A percentile compares a stretch with the other conserved stretches of the same genome.
Evolutionary conservation across 2,797 vertebrate genomes (phyloP).

Genomic region (Tapirus indicus): DNA sequence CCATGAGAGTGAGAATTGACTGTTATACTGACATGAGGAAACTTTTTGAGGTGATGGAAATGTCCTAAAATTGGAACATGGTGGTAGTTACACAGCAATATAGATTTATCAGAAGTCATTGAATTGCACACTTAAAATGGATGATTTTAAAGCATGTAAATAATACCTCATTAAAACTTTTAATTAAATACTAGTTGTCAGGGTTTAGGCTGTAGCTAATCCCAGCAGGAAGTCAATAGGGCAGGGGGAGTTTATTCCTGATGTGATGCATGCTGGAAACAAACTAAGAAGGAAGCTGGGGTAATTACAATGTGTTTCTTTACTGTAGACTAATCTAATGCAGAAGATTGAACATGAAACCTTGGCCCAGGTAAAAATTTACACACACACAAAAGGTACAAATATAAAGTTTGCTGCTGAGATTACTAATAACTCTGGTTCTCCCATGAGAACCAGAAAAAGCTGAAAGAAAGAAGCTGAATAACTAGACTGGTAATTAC

Average conservation of each 20-base stretch:
- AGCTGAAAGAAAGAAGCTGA: neutral
- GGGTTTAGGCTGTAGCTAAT: neutral
- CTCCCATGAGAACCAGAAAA: no score
- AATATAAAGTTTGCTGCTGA: neutral
- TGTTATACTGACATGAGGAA: neutral
- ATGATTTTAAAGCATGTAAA: neutral
- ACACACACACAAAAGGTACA: neutral
- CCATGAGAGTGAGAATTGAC: neutral
- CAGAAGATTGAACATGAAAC: neutral
- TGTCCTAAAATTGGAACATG: neutral
- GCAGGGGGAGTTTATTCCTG: neutral
- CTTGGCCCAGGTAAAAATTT: neutral
- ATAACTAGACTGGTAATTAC: neutral
- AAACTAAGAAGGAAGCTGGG: neutral
- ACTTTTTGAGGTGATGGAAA: neutral
- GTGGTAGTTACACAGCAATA: neutral
- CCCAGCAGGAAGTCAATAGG: neutral
- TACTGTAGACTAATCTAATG: neutral
- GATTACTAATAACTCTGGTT: neutral
- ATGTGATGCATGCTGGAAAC: neutral
- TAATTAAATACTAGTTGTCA: neutral
- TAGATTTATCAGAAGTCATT: neutral
- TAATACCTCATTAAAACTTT: neutral
- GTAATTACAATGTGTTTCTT: neutral
- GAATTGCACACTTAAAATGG: neutral